Conservation (phyloP, 2,113 vertebrate species). For the Passer montanus region DNA sequence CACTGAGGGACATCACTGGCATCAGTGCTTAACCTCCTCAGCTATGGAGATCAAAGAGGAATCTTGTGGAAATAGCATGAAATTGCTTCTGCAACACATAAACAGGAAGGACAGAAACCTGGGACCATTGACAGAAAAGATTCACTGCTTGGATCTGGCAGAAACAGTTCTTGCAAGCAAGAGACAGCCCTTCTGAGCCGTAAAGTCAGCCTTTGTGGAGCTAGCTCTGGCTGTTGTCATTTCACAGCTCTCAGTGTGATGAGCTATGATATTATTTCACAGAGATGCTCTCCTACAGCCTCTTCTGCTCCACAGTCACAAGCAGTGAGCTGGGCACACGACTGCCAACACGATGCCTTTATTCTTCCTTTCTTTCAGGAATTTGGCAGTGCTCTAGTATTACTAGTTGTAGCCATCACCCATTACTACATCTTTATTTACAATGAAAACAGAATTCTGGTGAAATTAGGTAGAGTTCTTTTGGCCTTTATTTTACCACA, state of each 20-base stretch:
- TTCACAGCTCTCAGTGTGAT: neutral
- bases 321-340: neutral
- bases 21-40: neutral
- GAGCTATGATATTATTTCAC: neutral
- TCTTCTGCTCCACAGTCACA: neutral
- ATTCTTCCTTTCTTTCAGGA: neutral
- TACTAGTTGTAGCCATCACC: neutral
- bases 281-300: neutral
- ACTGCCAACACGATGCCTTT: neutral
- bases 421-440: neutral
- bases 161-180: neutral
- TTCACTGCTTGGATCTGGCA: neutral
- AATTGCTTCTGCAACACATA: neutral
- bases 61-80: neutral
- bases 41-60: neutral
- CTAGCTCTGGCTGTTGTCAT: neutral
- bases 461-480: neutral
- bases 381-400: neutral
- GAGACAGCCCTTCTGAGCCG: neutral
- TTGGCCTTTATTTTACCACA: neutral
- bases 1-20: neutral
- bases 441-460: neutral
- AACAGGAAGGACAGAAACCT: neutral
- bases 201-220: neutral
- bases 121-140: neutral